A percentile compares a stretch with the other conserved stretches of the same genome.
Conservation (phyloP, 2,888 invertebrate species). For the Hermaeophaga mercurialis region DNA sequence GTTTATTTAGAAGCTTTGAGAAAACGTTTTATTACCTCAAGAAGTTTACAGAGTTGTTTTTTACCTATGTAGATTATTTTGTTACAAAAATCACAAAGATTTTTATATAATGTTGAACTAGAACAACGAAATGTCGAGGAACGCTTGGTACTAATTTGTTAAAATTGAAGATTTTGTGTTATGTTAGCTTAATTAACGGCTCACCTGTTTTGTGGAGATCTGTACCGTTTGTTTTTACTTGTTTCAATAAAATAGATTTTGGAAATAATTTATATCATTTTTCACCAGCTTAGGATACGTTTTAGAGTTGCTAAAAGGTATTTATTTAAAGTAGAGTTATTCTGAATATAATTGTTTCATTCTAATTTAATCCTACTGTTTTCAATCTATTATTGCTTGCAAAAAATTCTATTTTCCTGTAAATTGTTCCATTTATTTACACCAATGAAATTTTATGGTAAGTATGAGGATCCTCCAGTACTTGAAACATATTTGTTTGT, state of each 20-base stretch:
- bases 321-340: too few species aligned
- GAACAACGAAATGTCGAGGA: background rate
- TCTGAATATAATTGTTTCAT: too few species aligned
- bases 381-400: too few species aligned
- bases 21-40: background rate
- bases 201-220: background rate
- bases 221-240: background rate
- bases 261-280: background rate
- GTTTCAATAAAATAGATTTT: slow-evolving; percentile 2
- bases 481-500: too few species aligned
- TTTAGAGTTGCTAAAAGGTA: background rate
- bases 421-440: too few species aligned
- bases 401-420: too few species aligned
- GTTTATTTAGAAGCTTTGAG: too few species aligned
- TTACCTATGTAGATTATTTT: background rate
- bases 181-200: background rate
- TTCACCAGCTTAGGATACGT: background rate
- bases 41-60: slow-evolving; percentile 7
- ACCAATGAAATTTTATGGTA: too few species aligned
- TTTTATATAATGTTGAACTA: slow-evolving; percentile 12
- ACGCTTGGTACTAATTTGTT: slow-evolving; percentile 9
- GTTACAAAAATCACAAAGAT: slow-evolving; percentile 3
- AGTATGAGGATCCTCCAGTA: too few species aligned
- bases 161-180: background rate
- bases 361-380: too few species aligned